Evolutionary conservation across 2,797 vertebrate species (phyloP).

Genomic region (Pseudochirops cupreus): DNA sequence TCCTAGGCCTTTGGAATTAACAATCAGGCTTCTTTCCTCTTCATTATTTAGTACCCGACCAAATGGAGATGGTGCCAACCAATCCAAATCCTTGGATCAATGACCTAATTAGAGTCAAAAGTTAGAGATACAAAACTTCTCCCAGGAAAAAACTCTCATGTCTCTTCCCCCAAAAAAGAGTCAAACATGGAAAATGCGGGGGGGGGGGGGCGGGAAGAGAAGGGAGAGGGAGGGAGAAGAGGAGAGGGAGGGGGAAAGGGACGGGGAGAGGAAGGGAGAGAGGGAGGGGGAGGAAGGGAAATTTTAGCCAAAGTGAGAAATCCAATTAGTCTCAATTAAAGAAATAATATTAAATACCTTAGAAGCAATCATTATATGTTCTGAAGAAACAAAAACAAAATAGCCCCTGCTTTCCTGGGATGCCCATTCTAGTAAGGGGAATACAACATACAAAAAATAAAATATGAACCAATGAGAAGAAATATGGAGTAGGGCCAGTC

Average conservation of each 20-base stretch:
- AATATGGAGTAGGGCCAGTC: background rate
- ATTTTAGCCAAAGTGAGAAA: background rate
- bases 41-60: conserved; percentile 83
- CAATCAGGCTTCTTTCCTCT: conserved; percentile 82
- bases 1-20: conserved; percentile 83
- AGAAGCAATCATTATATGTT: background rate
- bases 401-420: background rate
- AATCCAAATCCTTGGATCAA: conserved; percentile 76
- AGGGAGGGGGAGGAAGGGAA: background rate
- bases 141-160: conserved; percentile 32
- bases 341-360: background rate
- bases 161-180: background rate
- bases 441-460: background rate
- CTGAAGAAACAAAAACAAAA: background rate
- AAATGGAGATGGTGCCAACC: conserved; percentile 81
- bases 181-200: background rate
- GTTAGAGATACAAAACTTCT: conserved; percentile 74
- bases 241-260: too few species aligned
- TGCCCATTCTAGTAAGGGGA: background rate
- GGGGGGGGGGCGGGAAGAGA: too few species aligned
- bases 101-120: conserved; percentile 80
- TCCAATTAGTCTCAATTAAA: background rate
- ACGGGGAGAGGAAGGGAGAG: too few species aligned
- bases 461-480: background rate
- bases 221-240: too few species aligned